phyloP scores from a whole-genome alignment of 2,113 vertebrate species.

The Cephalopholis sonnerati region DNA sequence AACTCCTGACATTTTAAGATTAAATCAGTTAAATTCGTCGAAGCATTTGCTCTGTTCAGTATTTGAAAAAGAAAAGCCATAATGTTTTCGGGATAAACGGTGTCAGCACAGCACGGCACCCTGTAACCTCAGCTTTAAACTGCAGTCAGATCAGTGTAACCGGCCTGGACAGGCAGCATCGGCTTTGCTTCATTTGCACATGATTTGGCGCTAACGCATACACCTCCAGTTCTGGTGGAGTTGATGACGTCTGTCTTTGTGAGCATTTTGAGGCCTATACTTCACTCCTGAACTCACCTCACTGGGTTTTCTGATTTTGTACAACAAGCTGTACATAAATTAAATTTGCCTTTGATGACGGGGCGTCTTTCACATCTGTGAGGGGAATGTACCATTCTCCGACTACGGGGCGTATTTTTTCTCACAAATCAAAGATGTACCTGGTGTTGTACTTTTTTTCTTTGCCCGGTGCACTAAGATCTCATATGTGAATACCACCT shows the following conservation, averaged over 20 bases:
- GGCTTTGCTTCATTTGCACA: slow-evolving; percentile 66
- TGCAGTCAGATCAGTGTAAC: slow-evolving; percentile 16
- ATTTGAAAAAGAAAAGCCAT: slow-evolving; percentile 88
- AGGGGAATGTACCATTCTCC: slow-evolving; percentile 38
- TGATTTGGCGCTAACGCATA: slow-evolving; percentile 17
- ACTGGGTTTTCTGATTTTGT: slow-evolving; percentile 51
- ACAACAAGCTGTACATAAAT: slow-evolving; percentile 47
- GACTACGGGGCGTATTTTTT: slow-evolving; percentile 13
- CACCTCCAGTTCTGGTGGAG: slow-evolving; percentile 70
- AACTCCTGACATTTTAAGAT: neutral
- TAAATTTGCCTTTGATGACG: slow-evolving; percentile 27
- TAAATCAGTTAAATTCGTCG: neutral
- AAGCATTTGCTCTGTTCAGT: slow-evolving; percentile 57
- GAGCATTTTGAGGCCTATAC: slow-evolving; percentile 88
- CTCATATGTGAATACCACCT: slow-evolving; percentile 34
- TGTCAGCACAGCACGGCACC: slow-evolving; percentile 44
- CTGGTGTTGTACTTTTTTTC: slow-evolving; percentile 31
- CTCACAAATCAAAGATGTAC: slow-evolving; percentile 37
- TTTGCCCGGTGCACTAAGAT: slow-evolving; percentile 30
- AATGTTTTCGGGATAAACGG: slow-evolving; percentile 82
- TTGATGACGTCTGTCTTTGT: neutral
- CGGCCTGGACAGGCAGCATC: neutral
- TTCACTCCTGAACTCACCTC: slow-evolving; percentile 86
- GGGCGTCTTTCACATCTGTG: slow-evolving; percentile 36
- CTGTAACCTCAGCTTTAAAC: slow-evolving; percentile 77